phyloP scores from a whole-genome alignment of 1,140 invertebrate species.

The Cecropterus lyciades region DNA sequence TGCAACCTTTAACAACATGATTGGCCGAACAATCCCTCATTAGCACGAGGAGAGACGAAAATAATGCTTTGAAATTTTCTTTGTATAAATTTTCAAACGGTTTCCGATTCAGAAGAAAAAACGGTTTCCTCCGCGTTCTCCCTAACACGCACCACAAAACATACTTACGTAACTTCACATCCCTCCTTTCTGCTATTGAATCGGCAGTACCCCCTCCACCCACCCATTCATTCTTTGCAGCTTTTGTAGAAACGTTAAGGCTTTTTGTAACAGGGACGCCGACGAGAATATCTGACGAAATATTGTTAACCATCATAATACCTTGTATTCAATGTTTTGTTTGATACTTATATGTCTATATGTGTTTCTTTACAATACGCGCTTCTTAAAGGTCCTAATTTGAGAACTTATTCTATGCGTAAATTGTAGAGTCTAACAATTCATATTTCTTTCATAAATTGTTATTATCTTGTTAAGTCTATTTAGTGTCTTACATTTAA shows the following conservation, averaged over 20 bases:
- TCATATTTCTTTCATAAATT: neutral
- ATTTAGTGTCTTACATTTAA: too few species aligned
- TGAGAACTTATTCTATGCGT: neutral
- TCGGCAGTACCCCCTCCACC: constrained; percentile 61
- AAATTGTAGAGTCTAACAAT: neutral
- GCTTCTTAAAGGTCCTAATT: neutral
- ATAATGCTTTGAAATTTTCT: constrained; percentile 28
- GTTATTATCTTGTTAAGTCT: too few species aligned
- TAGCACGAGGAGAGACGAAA: constrained; percentile 22
- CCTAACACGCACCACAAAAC: constrained; percentile 73
- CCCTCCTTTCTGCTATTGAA: constrained; percentile 77
- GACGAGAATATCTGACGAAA: constrained; percentile 76
- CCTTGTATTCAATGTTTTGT: constrained; percentile 52
- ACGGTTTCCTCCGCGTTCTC: constrained; percentile 37
- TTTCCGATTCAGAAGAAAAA: constrained; percentile 38
- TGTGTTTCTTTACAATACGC: constrained; percentile 6
- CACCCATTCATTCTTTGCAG: constrained; percentile 79
- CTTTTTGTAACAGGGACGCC: constrained; percentile 74
- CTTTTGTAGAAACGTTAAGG: constrained; percentile 74
- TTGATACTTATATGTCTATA: constrained; percentile 33
- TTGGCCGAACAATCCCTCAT: constrained; percentile 22
- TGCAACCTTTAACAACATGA: constrained; percentile 24
- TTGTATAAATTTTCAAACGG: constrained; percentile 34
- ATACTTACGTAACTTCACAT: constrained; percentile 79
- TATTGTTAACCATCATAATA: constrained; percentile 73